phyloP scores from a whole-genome alignment of 2,113 vertebrate genomes.

The Mirounga angustirostris region DNA sequence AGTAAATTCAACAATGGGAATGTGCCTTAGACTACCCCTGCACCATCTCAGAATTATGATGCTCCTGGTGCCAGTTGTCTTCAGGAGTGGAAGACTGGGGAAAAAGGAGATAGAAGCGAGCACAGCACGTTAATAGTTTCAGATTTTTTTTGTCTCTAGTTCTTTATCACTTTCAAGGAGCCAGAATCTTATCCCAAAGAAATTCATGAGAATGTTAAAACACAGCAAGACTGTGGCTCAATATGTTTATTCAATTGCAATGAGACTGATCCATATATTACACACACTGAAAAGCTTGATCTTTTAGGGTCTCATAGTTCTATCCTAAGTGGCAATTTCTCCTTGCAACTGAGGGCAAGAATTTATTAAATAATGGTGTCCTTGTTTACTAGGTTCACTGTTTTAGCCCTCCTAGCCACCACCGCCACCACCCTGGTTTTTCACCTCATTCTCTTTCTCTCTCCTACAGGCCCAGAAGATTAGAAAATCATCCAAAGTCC shows the following conservation, averaged over 20 bases:
- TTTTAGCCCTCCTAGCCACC: neutral
- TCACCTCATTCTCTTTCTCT: slow-evolving; percentile 12
- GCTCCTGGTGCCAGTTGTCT: neutral
- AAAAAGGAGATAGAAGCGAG: neutral
- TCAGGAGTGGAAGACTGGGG: neutral
- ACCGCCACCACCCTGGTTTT: neutral
- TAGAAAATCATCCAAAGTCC: slow-evolving; percentile 66
- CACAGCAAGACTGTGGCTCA: neutral
- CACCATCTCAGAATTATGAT: neutral
- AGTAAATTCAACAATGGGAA: too few relatives aligned
- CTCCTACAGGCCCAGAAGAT: slow-evolving; percentile 62
- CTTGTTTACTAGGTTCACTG: neutral
- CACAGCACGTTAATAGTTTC: neutral
- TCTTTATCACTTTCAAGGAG: neutral
- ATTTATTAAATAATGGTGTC: neutral
- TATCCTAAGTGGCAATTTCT: neutral
- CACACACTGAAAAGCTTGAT: neutral
- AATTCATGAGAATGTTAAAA: neutral
- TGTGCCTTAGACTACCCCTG: neutral
- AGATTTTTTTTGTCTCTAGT: neutral
- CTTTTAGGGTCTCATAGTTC: neutral
- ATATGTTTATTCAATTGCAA: neutral
- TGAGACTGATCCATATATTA: neutral
- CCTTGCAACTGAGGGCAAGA: neutral
- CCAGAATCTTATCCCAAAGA: neutral